Evolutionary conservation across 2,797 vertebrate genomes (phyloP).

Genomic region (Halcyon chelicuti): DNA sequence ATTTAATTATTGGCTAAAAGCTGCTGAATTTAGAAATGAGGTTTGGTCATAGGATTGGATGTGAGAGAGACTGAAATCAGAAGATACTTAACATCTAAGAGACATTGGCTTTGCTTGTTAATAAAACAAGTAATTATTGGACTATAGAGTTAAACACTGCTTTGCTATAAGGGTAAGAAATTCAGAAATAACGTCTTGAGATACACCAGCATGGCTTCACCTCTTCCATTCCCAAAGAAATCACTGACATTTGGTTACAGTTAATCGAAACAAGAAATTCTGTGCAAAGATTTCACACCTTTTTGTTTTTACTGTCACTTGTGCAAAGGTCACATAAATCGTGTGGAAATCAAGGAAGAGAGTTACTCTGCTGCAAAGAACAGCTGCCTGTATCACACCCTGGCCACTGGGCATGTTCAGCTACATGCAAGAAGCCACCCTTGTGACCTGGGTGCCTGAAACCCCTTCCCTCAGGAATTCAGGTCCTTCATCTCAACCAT

Average conservation of each 20-base stretch:
- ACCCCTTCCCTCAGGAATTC: not conserved
- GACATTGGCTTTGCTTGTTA: not conserved
- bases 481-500: not conserved
- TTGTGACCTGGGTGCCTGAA: not conserved
- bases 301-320: not conserved
- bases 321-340: not conserved
- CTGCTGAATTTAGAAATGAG: not conserved
- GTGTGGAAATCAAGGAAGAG: not conserved
- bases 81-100: not conserved
- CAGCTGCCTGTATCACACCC: not conserved
- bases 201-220: rapidly evolving
- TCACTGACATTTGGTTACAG: not conserved
- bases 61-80: not conserved
- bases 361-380: not conserved
- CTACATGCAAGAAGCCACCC: not conserved
- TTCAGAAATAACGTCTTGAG: not conserved
- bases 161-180: not conserved
- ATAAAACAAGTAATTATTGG: not conserved
- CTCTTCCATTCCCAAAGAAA: not conserved
- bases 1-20: constrained; percentile 17
- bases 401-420: not conserved
- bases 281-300: not conserved
- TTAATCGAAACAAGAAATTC: not conserved
- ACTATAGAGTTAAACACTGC: not conserved
- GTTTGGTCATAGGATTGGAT: not conserved